Evolutionary conservation across 2,888 invertebrate species (phyloP), one percentile per base, ranked within the genome.

Genomic region (Eugnorisma glareosa): DNA sequence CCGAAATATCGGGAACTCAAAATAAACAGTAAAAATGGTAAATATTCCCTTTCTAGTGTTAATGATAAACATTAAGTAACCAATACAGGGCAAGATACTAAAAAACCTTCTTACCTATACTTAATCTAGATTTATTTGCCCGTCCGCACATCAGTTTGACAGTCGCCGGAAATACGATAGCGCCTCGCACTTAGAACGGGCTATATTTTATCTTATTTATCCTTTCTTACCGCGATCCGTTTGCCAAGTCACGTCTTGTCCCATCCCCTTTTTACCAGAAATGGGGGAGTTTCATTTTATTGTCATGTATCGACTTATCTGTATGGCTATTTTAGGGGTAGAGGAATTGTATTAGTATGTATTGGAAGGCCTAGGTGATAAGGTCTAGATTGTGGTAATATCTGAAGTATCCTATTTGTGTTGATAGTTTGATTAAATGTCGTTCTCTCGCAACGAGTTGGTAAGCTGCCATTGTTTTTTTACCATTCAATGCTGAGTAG

Each of bases 81-180:
- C n/a, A n/a, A n/a, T n/a, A n/a, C 15, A 18, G 15, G n/a, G 10
- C 40, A 28, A 0, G 18, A 24, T 5, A 28, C 1, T 24, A 13
- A 18, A 45, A 75, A 79, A 15, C 2, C n/a, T 8, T 28, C 31
- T n/a, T 48, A 54, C 21, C 5, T 51, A 64, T 45, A 40, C 24
- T 28, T 51, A 73, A 54, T 37, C 28, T 67, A n/a, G 59, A 81
- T 82, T 78, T 79, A 82, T 82, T 75, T 67, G 1, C 31, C 40
- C 43, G 37, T 48, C 24, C 48, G 35, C 43, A 21, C 61, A 61
- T 70, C 78, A 67, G 40, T 28, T 48, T 6, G 15, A 28, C 57
- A 28, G 79, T 68, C 63, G 79, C 75, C 86, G 86, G 90, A 88
- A 91, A 91, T 89, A 91, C 88, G 89, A 91, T 89, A 86, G 83